These are phyloP conservation scores for Drosophila setosimentum DNA, from an alignment of 2,888 invertebrate species.

Conservation along the genomic window DNA sequence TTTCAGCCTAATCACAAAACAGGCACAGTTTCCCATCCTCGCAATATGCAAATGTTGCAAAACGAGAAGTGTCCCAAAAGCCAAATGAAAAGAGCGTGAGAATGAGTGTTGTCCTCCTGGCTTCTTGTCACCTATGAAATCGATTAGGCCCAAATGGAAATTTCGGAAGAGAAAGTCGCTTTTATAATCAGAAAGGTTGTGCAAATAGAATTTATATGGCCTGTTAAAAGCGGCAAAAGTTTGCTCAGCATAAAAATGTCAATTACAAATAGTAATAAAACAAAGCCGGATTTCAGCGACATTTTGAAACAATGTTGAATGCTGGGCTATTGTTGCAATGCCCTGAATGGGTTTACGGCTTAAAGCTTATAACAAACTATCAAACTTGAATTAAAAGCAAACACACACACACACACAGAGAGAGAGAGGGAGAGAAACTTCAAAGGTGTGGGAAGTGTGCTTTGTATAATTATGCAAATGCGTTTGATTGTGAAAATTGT, in stretches of 20 bases:
- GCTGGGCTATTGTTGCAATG: slow-evolving; percentile 42
- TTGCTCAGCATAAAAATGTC: slow-evolving; percentile 35
- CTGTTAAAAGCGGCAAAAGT: slow-evolving; percentile 66
- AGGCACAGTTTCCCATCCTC: slow-evolving; percentile 15
- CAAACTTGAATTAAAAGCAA: slow-evolving; percentile 75
- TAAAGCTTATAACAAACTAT: slow-evolving; percentile 76
- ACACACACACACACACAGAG: slow-evolving; percentile 25
- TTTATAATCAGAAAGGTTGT: slow-evolving; percentile 19
- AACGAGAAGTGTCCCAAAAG: slow-evolving; percentile 42
- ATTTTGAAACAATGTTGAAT: slow-evolving; percentile 59
- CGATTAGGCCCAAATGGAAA: slow-evolving; percentile 61
- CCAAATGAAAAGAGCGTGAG: slow-evolving; percentile 51
- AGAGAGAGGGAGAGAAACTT: background rate
- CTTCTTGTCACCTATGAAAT: slow-evolving; percentile 77
- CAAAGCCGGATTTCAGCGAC: slow-evolving; percentile 53
- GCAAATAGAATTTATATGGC: slow-evolving; percentile 76
- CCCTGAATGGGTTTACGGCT: slow-evolving; percentile 43
- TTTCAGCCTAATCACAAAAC: slow-evolving; percentile 50
- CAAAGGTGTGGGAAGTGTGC: slow-evolving; percentile 34
- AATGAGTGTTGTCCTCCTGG: background rate
- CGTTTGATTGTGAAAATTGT: slow-evolving; percentile 77
- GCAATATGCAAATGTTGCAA: slow-evolving; percentile 67
- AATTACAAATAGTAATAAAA: slow-evolving; percentile 60
- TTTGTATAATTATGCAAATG: slow-evolving; percentile 78
- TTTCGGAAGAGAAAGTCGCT: slow-evolving; percentile 1